Evolutionary conservation across 2,888 invertebrate species (phyloP), one percentile per base, ranked within the genome.

Genomic region (Morinoia aosen): DNA sequence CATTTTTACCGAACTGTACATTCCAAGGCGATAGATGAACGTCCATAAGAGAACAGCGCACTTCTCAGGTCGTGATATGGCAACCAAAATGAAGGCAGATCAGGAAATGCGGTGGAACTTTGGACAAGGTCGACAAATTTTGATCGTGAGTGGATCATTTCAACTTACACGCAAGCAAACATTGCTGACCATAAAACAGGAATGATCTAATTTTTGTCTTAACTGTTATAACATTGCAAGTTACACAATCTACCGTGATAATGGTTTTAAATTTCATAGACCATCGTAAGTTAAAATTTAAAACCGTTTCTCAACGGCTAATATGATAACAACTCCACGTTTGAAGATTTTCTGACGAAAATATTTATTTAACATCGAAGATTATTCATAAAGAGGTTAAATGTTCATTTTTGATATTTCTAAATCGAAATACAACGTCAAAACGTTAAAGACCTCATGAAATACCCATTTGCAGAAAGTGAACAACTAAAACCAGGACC

Each of bases 41-140:
- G 8, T 7, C 19, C 25, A 33, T 33, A 2, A 10, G 33, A 76
- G 33, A 76, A 76, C 76, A 19, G 61, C 25, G 33, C 33, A 76
- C 33, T 76, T 90, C 8, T 33, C 90, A 90, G 90, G 48, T 90
- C 90, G 90, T 90, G 90, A 90, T 90, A 90, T 90, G 90, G 90
- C 90, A 90, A 19, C 90, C 48, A 90, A 90, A 90, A 90, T 90
- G 39, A 90, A 90, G 48, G 90, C 40, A 48, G 40, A 90, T 90
- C 90, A 90, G 90, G 90, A 90, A 90, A 90, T 39, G 19, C 48
- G 2, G 12, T 16, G 40, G 39, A 90, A 90, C 19, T 16, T 90
- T 40, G n/a, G 90, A 14, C 48, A 90, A 90, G 90, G 90, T 90
- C 90, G 48, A 48, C 90, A 90, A 33, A 76, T 76, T 76, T 76